phyloP scores from a whole-genome alignment of 1,140 invertebrate species.

The Aphidius gifuensis region DNA sequence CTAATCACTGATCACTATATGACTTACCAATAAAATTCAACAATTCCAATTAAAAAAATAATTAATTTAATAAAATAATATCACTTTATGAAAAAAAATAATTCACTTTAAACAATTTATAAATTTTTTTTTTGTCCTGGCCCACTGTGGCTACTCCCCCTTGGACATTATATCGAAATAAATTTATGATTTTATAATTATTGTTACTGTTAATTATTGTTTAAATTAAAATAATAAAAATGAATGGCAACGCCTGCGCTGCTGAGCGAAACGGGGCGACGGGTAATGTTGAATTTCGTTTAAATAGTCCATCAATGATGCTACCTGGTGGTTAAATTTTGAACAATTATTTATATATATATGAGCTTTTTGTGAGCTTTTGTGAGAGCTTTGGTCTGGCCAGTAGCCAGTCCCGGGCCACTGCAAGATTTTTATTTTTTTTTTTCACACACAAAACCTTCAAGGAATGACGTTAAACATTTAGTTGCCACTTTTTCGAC shows the following conservation, averaged over 20 bases:
- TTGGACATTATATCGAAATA: conserved; percentile 2
- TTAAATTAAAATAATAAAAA: conserved; percentile 14
- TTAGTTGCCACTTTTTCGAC: background rate
- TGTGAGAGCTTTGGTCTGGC: conserved; percentile 16
- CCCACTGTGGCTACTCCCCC: background rate
- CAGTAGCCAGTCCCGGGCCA: conserved; percentile 15
- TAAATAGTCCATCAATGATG: conserved; percentile 53
- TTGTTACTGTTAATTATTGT: conserved; percentile 5
- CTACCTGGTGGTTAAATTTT: conserved; percentile 45
- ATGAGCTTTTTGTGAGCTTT: background rate
- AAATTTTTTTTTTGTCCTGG: too few species aligned
- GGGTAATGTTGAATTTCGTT: conserved; percentile 45
- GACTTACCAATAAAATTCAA: conserved; percentile 9
- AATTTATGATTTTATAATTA: background rate
- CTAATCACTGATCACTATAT: conserved; percentile 13
- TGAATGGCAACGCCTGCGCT: conserved; percentile 51
- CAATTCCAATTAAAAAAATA: background rate
- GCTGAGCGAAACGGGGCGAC: conserved; percentile 54
- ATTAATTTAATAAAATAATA: too few species aligned
- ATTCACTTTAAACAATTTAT: too few species aligned
- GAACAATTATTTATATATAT: conserved; percentile 30
- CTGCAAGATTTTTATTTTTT: background rate
- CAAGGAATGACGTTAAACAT: background rate
- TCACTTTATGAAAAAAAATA: too few species aligned
- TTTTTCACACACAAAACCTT: background rate